Evolutionary conservation across 23 tunicate species (phyloP).

Genomic region (Diplosoma virens): DNA sequence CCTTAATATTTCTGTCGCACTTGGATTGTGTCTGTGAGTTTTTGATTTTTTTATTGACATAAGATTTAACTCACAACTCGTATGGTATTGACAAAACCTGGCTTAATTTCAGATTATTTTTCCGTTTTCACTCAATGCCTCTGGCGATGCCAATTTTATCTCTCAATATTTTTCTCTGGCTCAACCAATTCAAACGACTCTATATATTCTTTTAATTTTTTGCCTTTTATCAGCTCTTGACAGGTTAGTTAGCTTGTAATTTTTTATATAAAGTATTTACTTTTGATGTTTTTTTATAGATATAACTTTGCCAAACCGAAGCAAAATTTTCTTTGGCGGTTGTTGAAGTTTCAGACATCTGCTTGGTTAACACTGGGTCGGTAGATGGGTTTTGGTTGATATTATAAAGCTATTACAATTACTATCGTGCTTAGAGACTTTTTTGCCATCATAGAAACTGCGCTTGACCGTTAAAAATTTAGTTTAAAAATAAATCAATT

Average conservation of each 20-base stretch:
- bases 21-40: too few species aligned
- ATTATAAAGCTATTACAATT: too few species aligned
- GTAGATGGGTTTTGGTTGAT: not conserved
- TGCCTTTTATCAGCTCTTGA: constrained; percentile 73
- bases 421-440: too few species aligned
- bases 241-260: constrained; percentile 24
- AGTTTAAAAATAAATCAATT: too few species aligned
- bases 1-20: too few species aligned
- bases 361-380: constrained; percentile 17
- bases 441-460: too few species aligned
- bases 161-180: constrained; percentile 48
- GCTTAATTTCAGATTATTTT: constrained; percentile 25
- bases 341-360: constrained; percentile 27
- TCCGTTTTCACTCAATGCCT: constrained; percentile 32
- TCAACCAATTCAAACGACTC: constrained; percentile 59
- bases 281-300: not conserved
- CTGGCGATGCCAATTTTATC: constrained; percentile 42
- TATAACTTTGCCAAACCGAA: constrained; percentile 24
- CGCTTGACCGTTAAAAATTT: too few species aligned
- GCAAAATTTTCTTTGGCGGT: constrained; percentile 21
- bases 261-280: not conserved
- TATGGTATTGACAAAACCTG: too few species aligned
- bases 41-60: too few species aligned
- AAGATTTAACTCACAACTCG: too few species aligned
- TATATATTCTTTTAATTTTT: constrained; percentile 33